Evolutionary conservation across 2,797 vertebrate species (phyloP), one percentile per base, ranked within the genome.

Genomic region (Nyctibius grandis): DNA sequence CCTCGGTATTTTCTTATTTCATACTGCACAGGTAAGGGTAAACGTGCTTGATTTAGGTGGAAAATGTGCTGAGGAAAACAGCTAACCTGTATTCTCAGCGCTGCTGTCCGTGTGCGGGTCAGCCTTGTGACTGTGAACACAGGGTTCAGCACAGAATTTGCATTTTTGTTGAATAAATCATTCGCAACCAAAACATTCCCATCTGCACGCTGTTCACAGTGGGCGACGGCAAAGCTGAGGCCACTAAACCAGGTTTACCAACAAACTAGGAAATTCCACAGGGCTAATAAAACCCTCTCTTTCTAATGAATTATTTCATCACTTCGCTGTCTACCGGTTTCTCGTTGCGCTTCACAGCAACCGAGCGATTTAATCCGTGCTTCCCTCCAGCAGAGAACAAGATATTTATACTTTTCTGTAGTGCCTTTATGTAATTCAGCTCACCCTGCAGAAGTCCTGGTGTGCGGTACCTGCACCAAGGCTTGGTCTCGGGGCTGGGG

Each of bases 1-100:
- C 85, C 81, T 90, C 75, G 2, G 1, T 23, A 28, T 91, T 96
- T 95, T 88, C 92, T 59, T 85, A 67, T 81, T 88, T 91, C 85
- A 60, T 50, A 36, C 9, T 7, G 29, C 42, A n/a, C 65, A 85
- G 86, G 77, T 91, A 93, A 95, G 89, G 87, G 93, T 79, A 89
- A 93, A 82, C 50, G 88, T 38, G 33, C 68, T 36, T 50, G 81
- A 85, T 96, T 89, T 47, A 57, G 56, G 60, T 31, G 51, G 48
- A 69, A 68, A 94, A 85, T 44, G 51, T 95, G 53, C 84, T 92
- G 48, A 88, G 64, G 25, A 22, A 57, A 76, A 18, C 12, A 34
- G 56, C 8, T 67, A 21, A 56, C 29, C 42, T 89, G 69, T 81
- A 61, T 93, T 93, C n/a, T 84, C 63, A 84, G 53, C 45, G 88